A percentile compares a stretch with the other conserved stretches of the same genome.
These are phyloP conservation scores for Matsumurasca onukii DNA, from an alignment of 1,140 invertebrate species.

Conservation along the genomic window DNA sequence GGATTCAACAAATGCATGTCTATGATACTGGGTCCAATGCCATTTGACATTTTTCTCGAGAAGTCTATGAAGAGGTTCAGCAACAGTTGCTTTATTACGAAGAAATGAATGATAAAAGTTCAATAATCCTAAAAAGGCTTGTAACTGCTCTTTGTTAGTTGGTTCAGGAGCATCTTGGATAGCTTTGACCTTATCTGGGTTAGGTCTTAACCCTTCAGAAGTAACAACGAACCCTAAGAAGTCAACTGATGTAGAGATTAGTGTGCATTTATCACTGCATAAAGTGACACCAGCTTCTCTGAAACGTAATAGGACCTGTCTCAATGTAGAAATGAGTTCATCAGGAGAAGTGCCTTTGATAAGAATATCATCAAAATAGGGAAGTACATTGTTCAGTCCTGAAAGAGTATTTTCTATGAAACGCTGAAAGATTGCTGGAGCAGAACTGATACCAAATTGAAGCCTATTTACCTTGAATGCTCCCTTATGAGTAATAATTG, in stretches of 20 bases:
- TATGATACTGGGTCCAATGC: constrained; percentile 1
- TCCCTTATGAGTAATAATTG: constrained; percentile 26
- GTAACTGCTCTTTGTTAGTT: not conserved
- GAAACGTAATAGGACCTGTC: not conserved
- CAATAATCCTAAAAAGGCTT: not conserved
- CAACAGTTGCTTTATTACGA: constrained; percentile 5
- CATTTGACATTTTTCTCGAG: not conserved
- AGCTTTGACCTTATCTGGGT: no score
- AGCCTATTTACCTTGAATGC: constrained; percentile 24
- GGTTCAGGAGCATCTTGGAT: not conserved
- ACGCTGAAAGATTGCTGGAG: constrained; percentile 32
- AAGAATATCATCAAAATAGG: constrained; percentile 34
- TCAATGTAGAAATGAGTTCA: constrained; percentile 1
- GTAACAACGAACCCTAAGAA: constrained; percentile 23
- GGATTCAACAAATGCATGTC: constrained; percentile 1
- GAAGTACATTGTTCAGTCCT: constrained; percentile 18
- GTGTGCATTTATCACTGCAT: constrained; percentile 26
- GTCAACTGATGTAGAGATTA: not conserved
- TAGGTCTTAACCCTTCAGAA: not conserved
- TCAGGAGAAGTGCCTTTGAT: constrained; percentile 18
- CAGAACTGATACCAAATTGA: constrained; percentile 21
- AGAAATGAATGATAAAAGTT: not conserved
- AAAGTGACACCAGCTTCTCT: constrained; percentile 6
- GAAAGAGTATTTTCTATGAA: constrained; percentile 24
- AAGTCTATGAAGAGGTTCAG: not conserved